phyloP scores from a whole-genome alignment of 2,797 vertebrate species.

The Spatula versicolor region DNA sequence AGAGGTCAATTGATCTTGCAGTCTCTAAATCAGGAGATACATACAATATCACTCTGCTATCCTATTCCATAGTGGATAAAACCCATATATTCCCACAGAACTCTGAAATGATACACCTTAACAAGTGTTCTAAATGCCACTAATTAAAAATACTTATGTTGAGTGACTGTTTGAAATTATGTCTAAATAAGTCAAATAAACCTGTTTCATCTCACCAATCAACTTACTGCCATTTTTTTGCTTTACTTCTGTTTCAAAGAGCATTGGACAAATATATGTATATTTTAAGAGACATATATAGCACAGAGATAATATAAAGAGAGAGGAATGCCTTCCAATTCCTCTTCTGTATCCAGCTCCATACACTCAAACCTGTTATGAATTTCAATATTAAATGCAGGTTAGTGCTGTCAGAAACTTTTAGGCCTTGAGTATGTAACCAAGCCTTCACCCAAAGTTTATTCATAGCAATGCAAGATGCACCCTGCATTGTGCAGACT shows the following conservation, averaged over 20 bases:
- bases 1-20: not conserved
- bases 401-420: not conserved
- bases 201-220: not conserved
- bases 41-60: not conserved
- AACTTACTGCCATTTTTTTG: not conserved
- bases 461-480: not conserved
- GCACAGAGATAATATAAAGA: not conserved
- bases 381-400: not conserved
- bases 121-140: not conserved
- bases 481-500: not conserved
- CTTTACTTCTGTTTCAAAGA: not conserved
- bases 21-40: not conserved
- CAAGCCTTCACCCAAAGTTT: not conserved
- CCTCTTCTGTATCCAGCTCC: not conserved
- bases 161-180: not conserved
- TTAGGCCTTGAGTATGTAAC: not conserved
- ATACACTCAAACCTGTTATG: not conserved
- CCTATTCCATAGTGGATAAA: not conserved
- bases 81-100: not conserved
- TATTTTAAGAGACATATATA: not conserved
- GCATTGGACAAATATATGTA: not conserved
- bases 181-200: not conserved
- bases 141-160: not conserved
- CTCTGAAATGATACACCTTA: not conserved
- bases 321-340: not conserved